Evolutionary conservation across 2,888 invertebrate species (phyloP).

Genomic region (Automeris io): DNA sequence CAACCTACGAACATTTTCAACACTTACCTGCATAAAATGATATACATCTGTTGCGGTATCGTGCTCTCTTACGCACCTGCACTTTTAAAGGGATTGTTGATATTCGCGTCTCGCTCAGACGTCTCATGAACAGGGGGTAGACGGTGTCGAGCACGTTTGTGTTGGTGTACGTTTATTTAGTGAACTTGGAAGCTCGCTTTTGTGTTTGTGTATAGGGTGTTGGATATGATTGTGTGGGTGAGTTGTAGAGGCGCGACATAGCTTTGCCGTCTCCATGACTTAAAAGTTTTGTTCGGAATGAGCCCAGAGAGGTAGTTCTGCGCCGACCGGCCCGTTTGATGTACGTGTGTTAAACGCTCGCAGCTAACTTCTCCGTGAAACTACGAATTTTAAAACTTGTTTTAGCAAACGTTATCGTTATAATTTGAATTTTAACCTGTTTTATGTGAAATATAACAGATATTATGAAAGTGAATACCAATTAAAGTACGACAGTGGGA

Average conservation of each 20-base stretch:
- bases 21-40: constrained; percentile 76
- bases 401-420: constrained; percentile 19
- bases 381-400: constrained; percentile 60
- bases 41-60: constrained; percentile 73
- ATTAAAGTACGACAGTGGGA: constrained; percentile 38
- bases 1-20: constrained; percentile 71
- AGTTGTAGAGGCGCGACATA: constrained; percentile 76
- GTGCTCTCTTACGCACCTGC: constrained; percentile 50
- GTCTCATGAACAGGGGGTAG: constrained; percentile 73
- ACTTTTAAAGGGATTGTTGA: constrained; percentile 64
- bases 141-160: constrained; percentile 67
- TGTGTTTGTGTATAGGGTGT: constrained; percentile 75
- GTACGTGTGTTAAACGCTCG: constrained; percentile 45
- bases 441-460: constrained; percentile 28
- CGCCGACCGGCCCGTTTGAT: constrained; percentile 66
- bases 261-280: constrained; percentile 77
- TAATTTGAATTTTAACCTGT: constrained; percentile 1
- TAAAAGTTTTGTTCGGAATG: constrained; percentile 74
- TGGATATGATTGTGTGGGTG: constrained; percentile 59
- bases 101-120: constrained; percentile 60
- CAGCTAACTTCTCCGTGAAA: constrained; percentile 62
- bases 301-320: constrained; percentile 65
- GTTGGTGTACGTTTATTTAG: constrained; percentile 77
- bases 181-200: constrained; percentile 74
- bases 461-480: constrained; percentile 46